These are phyloP conservation scores for Manis javanica DNA, from an alignment of 2,797 vertebrate species.

Conservation along the genomic window DNA sequence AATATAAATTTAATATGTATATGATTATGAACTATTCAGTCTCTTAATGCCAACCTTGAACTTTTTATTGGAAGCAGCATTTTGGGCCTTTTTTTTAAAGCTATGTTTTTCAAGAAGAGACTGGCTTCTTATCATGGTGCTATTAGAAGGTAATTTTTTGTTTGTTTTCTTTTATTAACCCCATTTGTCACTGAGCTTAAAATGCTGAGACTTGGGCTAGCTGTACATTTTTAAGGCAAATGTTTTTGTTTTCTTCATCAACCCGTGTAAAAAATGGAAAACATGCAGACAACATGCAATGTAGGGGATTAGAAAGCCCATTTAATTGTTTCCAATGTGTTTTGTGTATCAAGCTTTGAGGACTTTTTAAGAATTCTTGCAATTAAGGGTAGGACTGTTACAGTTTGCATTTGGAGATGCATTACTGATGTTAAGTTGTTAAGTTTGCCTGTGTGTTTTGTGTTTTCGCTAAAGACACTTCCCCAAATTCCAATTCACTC, in stretches of 20 bases:
- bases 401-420: not conserved
- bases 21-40: not conserved
- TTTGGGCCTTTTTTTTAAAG: not conserved
- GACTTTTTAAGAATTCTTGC: not conserved
- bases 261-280: not conserved
- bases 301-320: not conserved
- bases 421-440: not conserved
- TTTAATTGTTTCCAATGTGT: constrained; percentile 15
- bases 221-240: not conserved
- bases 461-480: not conserved
- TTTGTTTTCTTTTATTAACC: not conserved
- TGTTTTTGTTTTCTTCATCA: constrained; percentile 26
- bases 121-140: not conserved
- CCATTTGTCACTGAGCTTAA: constrained; percentile 8
- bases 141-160: not conserved
- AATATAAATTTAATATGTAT: constrained; percentile 2
- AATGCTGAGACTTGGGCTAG: not conserved
- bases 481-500: not conserved
- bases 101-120: not conserved
- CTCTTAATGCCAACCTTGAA: not conserved
- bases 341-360: not conserved
- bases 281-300: not conserved
- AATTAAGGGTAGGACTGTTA: not conserved
- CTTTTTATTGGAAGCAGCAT: constrained; percentile 15
- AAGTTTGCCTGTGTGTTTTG: not conserved